Evolutionary conservation across 1,140 invertebrate species (phyloP), one percentile per base, ranked within the genome.

Genomic region (Tetragonula clypearis): DNA sequence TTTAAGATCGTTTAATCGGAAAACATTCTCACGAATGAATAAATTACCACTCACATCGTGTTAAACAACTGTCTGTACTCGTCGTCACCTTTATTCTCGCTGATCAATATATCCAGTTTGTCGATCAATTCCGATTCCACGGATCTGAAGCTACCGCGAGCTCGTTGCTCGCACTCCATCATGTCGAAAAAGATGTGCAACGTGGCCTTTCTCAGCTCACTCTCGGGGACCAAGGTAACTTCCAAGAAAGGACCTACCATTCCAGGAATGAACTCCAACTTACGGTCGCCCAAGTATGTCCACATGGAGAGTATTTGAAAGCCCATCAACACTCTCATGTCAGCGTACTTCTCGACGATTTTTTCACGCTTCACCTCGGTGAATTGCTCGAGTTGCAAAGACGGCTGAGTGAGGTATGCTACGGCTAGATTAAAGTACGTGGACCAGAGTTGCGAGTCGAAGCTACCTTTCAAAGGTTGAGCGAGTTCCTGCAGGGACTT

Each of bases 161-260:
- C 96, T 85, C 97, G 96, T 84, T 98, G 97, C 92, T 99, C 99
- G 92, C 97, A 98, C 87, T 99, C 98, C 97, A 99, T 99, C 97
- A 99, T 98, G 92, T 99, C 98, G 92, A 99, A 99, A 91, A 99
- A 98, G 55, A 99, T 98, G 17, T 98, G 98, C 26, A 99, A 95
- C 0, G 98, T 99, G 0, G 98, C 98, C 92, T 98, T 98, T 12
- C 99, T 95, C 26, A 99, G 93, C 90, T 98, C 97, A 82, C 96
- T 96, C 92, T 99, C 98, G 1, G 98, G 98, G 30, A 99, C 98
- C 30, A 99, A 94, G 0, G 98, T 98, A 14, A 99, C 98, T 95
- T 99, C 98, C 21, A 99, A 95, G 90, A 99, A 97, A 0, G 98
- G 98, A 5, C 98, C 98, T 15, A 99, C 98, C 96, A 99, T 97